Base-by-base conservation (phyloP, 2,113 vertebrate species). In the Calyptommatus sinebrachiatus region DNA sequence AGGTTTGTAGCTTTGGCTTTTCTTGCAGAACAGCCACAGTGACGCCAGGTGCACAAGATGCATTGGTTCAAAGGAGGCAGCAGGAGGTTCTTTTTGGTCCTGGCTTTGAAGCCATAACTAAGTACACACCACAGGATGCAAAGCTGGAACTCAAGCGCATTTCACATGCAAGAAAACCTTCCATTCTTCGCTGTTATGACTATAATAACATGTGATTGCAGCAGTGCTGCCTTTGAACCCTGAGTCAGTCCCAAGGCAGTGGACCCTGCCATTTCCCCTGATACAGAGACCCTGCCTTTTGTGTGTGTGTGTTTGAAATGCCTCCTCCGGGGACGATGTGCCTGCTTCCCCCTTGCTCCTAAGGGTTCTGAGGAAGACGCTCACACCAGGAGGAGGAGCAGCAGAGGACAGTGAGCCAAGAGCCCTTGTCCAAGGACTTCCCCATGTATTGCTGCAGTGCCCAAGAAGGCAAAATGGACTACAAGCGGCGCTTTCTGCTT, bases 381-480 rank as follows among this genome's bases (percentile, higher is more conserved):
- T 84, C 53, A 46, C 18, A 14, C 10, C 53, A 75, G 78, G 83
- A 90, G 35, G 35, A 41, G 35, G 35, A 41, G 35, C 3, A 41
- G 35, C 5, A 41, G 83, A 57, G 61, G 83, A 89, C 90, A 92
- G 93, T 91, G 83, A 84, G 53, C 66, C 81, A 29, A 45, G 83
- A 63, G 80, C 29, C 63, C 82, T 83, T 73, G 84, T 87, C 91
- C 90, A 88, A 86, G 92, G 91, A 94, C 94, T 93, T 92, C 92
- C 95, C 91, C 97, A 99, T 99, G 98, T 98, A 99, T 98, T 99
- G 98, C 97, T 99, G 98, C 90, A 99, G 97, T 91, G 96, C 96
- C 71, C 98, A 99, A 92, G 98, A 99, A 96, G 97, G 95, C 96
- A 99, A 99, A 95, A 99, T 99, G 98, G 98, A 99, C 97, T 99